Conservation (phyloP, 2,113 vertebrate genomes). For the Microcebus lehilahytsara region DNA sequence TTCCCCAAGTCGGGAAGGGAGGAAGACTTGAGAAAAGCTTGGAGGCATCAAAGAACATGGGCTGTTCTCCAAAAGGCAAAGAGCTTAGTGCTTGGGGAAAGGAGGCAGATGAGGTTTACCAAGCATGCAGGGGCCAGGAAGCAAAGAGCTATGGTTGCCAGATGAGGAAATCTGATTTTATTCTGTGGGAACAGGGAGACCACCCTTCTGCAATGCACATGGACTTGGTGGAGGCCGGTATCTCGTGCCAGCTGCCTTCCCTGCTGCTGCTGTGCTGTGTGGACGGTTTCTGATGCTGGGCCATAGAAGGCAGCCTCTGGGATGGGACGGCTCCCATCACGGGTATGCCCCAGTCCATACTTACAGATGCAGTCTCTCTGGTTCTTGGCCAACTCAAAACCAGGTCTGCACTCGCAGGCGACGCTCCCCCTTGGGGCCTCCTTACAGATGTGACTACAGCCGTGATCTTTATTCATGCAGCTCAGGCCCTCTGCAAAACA, state of each 20-base stretch:
- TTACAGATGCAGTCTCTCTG: slow-evolving; percentile 95
- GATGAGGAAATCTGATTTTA: background rate
- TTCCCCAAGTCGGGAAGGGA: background rate
- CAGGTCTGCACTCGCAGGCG: slow-evolving; percentile 96
- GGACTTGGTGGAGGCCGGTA: background rate
- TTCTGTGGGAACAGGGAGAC: background rate
- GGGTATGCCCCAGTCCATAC: slow-evolving; percentile 76
- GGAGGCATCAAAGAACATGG: background rate
- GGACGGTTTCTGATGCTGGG: background rate
- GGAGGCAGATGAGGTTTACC: background rate
- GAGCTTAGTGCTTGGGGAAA: background rate
- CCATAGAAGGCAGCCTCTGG: slow-evolving; percentile 9
- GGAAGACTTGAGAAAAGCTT: background rate
- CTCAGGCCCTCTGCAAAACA: slow-evolving; percentile 95
- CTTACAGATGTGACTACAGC: slow-evolving; percentile 97
- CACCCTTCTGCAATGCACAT: background rate
- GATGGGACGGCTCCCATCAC: background rate
- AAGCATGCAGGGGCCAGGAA: background rate
- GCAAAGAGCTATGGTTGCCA: background rate
- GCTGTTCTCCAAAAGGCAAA: background rate
- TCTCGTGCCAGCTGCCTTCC: background rate
- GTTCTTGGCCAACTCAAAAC: slow-evolving; percentile 96
- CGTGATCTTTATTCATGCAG: slow-evolving; percentile 99
- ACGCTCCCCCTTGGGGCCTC: slow-evolving; percentile 94
- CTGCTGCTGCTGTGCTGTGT: background rate